These are phyloP conservation scores for Panopea generosa DNA, from an alignment of 2,888 invertebrate genomes.

Conservation along the genomic window DNA sequence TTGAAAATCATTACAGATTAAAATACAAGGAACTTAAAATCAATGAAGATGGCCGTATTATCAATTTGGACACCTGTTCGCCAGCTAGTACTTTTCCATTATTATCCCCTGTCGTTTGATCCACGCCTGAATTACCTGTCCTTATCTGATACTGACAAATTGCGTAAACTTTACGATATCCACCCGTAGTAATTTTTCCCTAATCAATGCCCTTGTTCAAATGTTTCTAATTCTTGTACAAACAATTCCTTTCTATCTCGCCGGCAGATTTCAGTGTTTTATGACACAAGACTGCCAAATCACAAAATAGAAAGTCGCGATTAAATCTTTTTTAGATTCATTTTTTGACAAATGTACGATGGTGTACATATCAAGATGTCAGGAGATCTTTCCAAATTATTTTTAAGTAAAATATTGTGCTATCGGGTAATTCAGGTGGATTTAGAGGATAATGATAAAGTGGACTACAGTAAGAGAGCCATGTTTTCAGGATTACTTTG, in stretches of 20 bases:
- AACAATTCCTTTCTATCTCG: conserved; percentile 50
- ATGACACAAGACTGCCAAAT: conserved; percentile 52
- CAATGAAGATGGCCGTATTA: conserved; percentile 16
- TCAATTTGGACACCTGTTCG: conserved; percentile 52
- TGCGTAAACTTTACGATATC: conserved; percentile 50
- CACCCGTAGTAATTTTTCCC: conserved; percentile 66
- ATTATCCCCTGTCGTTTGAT: conserved; percentile 60
- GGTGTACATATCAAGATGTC: conserved; percentile 50
- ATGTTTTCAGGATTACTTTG: conserved; percentile 62
- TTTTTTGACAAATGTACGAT: conserved; percentile 62
- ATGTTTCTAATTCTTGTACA: conserved; percentile 57
- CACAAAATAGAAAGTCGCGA: conserved; percentile 59
- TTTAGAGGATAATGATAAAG: conserved; percentile 64
- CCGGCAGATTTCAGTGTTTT: conserved; percentile 52
- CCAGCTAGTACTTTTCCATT: conserved; percentile 47
- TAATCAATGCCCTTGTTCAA: conserved; percentile 64
- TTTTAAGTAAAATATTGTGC: conserved; percentile 68
- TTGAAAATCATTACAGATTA: too few relatives aligned
- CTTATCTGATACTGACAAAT: conserved; percentile 49
- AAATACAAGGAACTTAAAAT: not conserved
- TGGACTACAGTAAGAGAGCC: conserved; percentile 64
- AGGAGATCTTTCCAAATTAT: conserved; percentile 61
- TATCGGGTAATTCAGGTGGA: conserved; percentile 58
- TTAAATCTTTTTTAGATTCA: conserved; percentile 48
- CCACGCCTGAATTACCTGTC: conserved; percentile 45